Evolutionary conservation across 1,140 invertebrate genomes (phyloP).

Genomic region (Anagrus nilaparvatae): DNA sequence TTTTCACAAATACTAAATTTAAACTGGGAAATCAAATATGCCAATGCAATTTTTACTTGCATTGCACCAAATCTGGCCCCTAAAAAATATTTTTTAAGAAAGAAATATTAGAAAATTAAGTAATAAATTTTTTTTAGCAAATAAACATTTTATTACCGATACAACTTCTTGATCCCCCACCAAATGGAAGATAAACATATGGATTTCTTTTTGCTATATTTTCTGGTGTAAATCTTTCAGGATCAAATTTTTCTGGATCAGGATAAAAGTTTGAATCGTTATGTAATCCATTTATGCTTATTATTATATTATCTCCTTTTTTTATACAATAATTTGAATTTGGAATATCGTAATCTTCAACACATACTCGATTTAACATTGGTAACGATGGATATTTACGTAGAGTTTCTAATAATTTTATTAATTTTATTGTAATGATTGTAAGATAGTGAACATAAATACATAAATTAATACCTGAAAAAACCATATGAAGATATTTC

Average conservation of each 20-base stretch:
- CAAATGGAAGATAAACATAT: slow-evolving; percentile 46
- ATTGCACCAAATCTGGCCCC: slow-evolving; percentile 37
- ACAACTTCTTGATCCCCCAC: slow-evolving; percentile 47
- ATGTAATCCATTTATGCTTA: slow-evolving; percentile 25
- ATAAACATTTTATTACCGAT: slow-evolving; percentile 36
- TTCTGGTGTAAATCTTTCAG: slow-evolving; percentile 52
- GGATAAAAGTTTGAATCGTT: slow-evolving; percentile 44
- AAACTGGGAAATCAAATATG: slow-evolving; percentile 25
- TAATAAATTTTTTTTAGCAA: too few relatives aligned
- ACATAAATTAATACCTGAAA: too few relatives aligned
- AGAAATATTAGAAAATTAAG: too few relatives aligned
- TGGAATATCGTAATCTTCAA: slow-evolving; percentile 33
- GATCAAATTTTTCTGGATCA: slow-evolving; percentile 58
- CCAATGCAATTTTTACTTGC: slow-evolving; percentile 36
- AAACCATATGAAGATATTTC: slow-evolving; percentile 34
- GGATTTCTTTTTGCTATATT: slow-evolving; percentile 30
- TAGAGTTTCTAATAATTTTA: slow-evolving; percentile 36
- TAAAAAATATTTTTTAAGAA: too few relatives aligned
- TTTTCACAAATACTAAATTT: slow-evolving; percentile 9
- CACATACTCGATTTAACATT: slow-evolving; percentile 32
- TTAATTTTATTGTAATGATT: too few relatives aligned
- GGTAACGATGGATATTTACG: slow-evolving; percentile 38
- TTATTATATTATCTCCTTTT: slow-evolving; percentile 22
- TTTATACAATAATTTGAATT: slow-evolving; percentile 20
- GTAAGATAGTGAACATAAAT: too few relatives aligned